Evolutionary conservation across 2,888 invertebrate species (phyloP), one percentile per base, ranked within the genome.

Genomic region (Metopia argyrocephala): DNA sequence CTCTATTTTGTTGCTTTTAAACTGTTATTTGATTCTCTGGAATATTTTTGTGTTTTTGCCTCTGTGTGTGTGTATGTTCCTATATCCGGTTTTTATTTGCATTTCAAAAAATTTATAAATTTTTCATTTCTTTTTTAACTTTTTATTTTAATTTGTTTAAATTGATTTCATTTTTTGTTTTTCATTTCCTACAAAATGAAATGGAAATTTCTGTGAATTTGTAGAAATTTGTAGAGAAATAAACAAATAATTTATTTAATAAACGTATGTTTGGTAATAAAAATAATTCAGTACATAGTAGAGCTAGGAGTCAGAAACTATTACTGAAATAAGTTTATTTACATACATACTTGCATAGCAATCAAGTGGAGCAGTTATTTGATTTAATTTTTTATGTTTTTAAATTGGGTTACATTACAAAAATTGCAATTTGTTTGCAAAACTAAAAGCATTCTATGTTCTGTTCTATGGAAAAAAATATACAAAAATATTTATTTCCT

Each of bases 61-160:
- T 31, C 28, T 68, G 64, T 69, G 64, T 76, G 78, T 81, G 74
- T 70, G 74, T 74, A 81, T 74, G 56, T 61, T 78, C 74, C 69
- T 65, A 80, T 74, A 65, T 78, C 69, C 76, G 69, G 69, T 74
- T 66, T 38, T 73, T 69, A 61, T 81, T 78, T 69, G 52, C 31
- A 45, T n/a, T n/a, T n/a, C n/a, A n/a, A n/a, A n/a, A n/a, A n/a
- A 74, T 76, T 81, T 38, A 4, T 4, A 38, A 38, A 38, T 38
- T 15, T 2, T 38, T 12, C 31, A 31, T 6, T 31, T 31, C 15
- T 38, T 38, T 38, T 38, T 38, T 38, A 12, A 15, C 31, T 12
- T 79, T 57, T 27, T 74, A n/a, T 64, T 50, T 25, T 45, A 71
- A 54, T 64, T 45, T 71, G 23, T n/a, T 62, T 2, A 23, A 23